Evolutionary conservation across 1,140 invertebrate genomes (phyloP).

Genomic region (Whitmania pigra): DNA sequence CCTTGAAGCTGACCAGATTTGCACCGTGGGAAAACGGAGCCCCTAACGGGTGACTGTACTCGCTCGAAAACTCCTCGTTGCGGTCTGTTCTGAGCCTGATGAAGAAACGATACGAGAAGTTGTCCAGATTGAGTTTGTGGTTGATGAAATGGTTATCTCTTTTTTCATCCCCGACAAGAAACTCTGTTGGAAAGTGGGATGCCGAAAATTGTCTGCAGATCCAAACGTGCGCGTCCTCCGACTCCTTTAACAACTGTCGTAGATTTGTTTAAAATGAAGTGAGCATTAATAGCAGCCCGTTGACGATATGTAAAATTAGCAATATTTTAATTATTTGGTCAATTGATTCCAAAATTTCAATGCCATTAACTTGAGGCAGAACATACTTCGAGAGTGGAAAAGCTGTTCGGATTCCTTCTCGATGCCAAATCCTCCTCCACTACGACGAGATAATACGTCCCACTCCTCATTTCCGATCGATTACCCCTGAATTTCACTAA

Average conservation of each 20-base stretch:
- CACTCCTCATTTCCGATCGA: background rate
- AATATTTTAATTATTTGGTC: too few species aligned
- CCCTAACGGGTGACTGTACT: background rate
- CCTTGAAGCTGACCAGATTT: too few species aligned
- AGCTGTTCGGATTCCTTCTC: background rate
- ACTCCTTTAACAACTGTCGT: background rate
- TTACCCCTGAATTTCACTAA: background rate
- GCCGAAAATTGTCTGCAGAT: background rate
- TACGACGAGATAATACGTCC: background rate
- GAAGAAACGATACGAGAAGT: background rate
- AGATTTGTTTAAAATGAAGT: background rate
- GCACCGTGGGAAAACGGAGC: background rate
- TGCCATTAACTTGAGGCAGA: background rate
- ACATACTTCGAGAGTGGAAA: background rate
- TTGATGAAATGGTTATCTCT: background rate
- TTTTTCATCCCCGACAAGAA: background rate
- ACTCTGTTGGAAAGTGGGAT: background rate
- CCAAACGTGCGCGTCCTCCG: background rate
- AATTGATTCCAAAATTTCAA: background rate
- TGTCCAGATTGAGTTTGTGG: background rate
- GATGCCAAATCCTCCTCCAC: background rate
- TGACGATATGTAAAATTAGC: background rate
- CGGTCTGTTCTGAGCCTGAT: background rate
- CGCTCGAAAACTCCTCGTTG: background rate
- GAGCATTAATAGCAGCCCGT: background rate